These are phyloP conservation scores for Liposcelis brunnea DNA, from an alignment of 2,888 invertebrate genomes.

Conservation along the genomic window DNA sequence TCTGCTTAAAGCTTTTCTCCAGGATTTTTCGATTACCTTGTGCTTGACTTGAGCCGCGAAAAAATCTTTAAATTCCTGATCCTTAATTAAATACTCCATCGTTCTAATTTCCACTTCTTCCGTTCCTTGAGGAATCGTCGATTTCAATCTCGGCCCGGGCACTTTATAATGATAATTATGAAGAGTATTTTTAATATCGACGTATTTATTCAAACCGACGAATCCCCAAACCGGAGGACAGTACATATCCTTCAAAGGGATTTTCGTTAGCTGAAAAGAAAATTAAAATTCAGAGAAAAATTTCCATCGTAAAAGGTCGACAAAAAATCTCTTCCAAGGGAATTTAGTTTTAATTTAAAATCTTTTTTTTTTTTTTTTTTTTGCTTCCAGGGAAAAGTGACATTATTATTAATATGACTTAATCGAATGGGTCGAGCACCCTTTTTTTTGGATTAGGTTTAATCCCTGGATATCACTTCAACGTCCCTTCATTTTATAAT, in stretches of 20 bases:
- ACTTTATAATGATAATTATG: conserved; percentile 29
- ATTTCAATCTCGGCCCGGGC: conserved; percentile 32
- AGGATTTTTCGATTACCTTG: conserved; percentile 22
- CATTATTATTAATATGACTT: too few relatives aligned
- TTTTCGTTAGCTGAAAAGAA: conserved; percentile 29
- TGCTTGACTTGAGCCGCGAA: conserved; percentile 26
- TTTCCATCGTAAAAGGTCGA: too few relatives aligned
- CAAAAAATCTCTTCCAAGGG: too few relatives aligned
- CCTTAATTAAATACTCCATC: conserved; percentile 29
- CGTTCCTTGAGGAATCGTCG: conserved; percentile 33
- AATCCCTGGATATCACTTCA: too few relatives aligned
- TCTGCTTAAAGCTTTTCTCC: too few relatives aligned
- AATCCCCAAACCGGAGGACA: conserved; percentile 48
- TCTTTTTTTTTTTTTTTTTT: too few relatives aligned
- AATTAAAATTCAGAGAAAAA: too few relatives aligned
- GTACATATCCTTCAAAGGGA: conserved; percentile 32
- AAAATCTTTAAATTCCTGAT: conserved; percentile 27
- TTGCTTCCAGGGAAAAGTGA: too few relatives aligned
- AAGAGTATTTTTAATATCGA: conserved; percentile 35
- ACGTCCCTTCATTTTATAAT: conserved; percentile 17
- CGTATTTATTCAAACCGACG: conserved; percentile 26
- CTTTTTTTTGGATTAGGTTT: too few relatives aligned
- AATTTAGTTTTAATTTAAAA: too few relatives aligned
- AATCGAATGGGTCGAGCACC: too few relatives aligned
- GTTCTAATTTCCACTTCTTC: conserved; percentile 34